phyloP scores from a whole-genome alignment of 2,888 invertebrate genomes.

The Anodontia alba region DNA sequence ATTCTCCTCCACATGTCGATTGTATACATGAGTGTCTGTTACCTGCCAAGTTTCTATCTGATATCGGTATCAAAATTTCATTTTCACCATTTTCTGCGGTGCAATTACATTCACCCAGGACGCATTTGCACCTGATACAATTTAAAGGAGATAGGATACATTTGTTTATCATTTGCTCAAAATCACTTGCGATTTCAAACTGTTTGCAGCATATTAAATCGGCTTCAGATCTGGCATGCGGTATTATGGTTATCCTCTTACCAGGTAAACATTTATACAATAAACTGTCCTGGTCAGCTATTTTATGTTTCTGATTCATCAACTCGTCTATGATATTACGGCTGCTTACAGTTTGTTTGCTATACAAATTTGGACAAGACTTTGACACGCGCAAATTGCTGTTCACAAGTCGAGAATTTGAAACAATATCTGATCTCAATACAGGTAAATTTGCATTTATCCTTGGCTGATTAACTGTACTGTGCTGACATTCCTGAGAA shows the following conservation, averaged over 20 bases:
- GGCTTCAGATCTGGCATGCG: not conserved
- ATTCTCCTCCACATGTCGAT: not conserved
- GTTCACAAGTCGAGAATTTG: not conserved
- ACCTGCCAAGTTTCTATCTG: conserved; percentile 4
- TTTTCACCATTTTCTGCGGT: conserved; percentile 11
- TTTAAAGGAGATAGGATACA: not conserved
- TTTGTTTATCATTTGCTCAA: not conserved
- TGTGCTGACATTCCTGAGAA: too few species aligned
- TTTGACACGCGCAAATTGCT: not conserved
- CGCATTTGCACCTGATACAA: conserved; percentile 1
- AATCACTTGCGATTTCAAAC: not conserved
- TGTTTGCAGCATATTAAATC: not conserved
- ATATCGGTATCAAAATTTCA: not conserved
- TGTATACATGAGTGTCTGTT: not conserved
- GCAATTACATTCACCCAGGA: not conserved
- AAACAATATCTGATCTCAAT: too few species aligned
- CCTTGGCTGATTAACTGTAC: too few species aligned
- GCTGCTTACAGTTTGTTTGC: too few species aligned
- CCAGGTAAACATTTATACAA: not conserved
- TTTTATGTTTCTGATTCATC: not conserved
- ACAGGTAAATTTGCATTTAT: too few species aligned
- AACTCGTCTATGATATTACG: too few species aligned
- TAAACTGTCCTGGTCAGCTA: not conserved
- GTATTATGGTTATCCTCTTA: not conserved
- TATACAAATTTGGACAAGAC: not conserved